Evolutionary conservation across 2,888 invertebrate genomes (phyloP), one percentile per base, ranked within the genome.

Genomic region (Pristionchus fissidentatus): DNA sequence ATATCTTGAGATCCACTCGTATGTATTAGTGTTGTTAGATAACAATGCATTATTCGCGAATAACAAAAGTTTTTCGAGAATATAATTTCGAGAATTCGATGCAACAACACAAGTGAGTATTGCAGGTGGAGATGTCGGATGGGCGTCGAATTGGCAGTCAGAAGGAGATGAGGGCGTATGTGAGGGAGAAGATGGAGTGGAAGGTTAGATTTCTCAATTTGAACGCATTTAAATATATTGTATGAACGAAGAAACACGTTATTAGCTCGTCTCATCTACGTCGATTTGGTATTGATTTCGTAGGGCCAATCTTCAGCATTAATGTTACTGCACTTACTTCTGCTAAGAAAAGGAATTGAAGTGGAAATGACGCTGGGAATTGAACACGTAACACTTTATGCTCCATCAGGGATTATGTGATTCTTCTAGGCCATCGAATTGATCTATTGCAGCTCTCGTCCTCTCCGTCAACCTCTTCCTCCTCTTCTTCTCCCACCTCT

Each of bases 141-240:
- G 89, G 90, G 10, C 86, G 87, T 26, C 66, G 62, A 46, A 87
- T 91, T 22, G 87, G 84, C 22, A 85, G 87, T 19, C 88, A 87
- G 26, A 77, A 85, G 10, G 85, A 91, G 83, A 91, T 91, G 91
- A 85, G 87, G 5, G 85, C 87, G 38, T 91, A 90, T 78, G 77
- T 91, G 43, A 52, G 70, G 19, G 77, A 84, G 49, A 85, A 35
- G n/a, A 70, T 85, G 49, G 49, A 80, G 43, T 38, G 35, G 13
- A n/a, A 7, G 46, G 29, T 32, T n/a, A 41, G 1, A 26, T n/a
- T n/a, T n/a, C n/a, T n/a, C n/a, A n/a, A n/a, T n/a, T n/a, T n/a
- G n/a, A n/a, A n/a, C n/a, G n/a, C n/a, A n/a, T n/a, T n/a, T n/a
- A n/a, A n/a, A n/a, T n/a, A n/a, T n/a, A n/a, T n/a, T n/a, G n/a